Evolutionary conservation across 2,797 vertebrate species (phyloP).

Genomic region (Myripristis murdjan): DNA sequence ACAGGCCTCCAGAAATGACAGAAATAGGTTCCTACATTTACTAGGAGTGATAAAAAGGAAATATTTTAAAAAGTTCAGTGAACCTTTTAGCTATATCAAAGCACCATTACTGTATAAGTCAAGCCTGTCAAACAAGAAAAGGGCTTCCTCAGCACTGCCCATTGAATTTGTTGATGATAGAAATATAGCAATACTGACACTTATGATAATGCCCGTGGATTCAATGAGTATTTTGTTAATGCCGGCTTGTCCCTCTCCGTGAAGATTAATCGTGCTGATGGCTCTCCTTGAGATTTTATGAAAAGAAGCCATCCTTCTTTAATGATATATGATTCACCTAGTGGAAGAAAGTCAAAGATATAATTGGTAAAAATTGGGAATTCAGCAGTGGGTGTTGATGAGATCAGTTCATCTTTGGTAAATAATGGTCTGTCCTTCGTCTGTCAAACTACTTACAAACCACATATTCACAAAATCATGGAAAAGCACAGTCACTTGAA

Average conservation of each 20-base stretch:
- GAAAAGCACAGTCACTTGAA: constrained; percentile 21
- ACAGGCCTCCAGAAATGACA: too few species aligned
- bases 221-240: constrained; percentile 14
- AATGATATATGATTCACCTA: constrained; percentile 28
- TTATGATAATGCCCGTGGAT: too few species aligned
- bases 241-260: constrained; percentile 16
- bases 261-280: constrained; percentile 14
- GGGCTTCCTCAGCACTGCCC: too few species aligned
- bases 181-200: too few species aligned
- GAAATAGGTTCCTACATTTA: too few species aligned
- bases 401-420: constrained; percentile 21
- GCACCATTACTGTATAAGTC: background rate
- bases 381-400: constrained; percentile 2
- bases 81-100: background rate
- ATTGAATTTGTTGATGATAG: too few species aligned
- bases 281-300: constrained; percentile 12
- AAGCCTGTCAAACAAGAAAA: background rate
- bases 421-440: constrained; percentile 2
- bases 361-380: too few species aligned
- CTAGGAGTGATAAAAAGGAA: too few species aligned
- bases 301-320: constrained; percentile 21
- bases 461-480: background rate
- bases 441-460: constrained; percentile 20
- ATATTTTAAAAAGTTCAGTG: too few species aligned
- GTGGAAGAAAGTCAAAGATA: constrained; percentile 17